Evolutionary conservation across 2,113 vertebrate species (phyloP).

Genomic region (Anguilla rostrata): DNA sequence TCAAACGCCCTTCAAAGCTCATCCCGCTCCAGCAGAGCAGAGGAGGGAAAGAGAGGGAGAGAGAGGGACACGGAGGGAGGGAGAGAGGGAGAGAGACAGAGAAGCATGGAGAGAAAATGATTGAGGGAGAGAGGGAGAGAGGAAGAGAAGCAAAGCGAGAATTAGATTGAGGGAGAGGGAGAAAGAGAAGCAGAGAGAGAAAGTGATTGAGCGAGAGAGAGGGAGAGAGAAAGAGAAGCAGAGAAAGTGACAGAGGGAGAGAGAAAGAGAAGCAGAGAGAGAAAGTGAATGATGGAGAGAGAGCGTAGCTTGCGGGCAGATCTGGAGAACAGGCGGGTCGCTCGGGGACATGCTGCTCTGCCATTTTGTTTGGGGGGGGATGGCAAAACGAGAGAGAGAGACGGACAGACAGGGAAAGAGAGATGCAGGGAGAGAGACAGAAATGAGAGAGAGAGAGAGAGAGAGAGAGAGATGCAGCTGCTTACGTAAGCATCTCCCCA

Average conservation of each 20-base stretch:
- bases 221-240: no score
- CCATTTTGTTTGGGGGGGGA: neutral
- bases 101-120: neutral
- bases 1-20: neutral
- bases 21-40: neutral
- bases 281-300: no score
- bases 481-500: slow-evolving; percentile 4
- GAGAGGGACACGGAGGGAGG: neutral
- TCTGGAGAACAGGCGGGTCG: neutral
- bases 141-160: neutral
- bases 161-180: no score
- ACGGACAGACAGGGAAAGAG: neutral
- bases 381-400: neutral
- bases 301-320: neutral
- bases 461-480: neutral
- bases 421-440: neutral
- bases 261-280: neutral
- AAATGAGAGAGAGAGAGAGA: neutral
- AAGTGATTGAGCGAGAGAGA: no score
- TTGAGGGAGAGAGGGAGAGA: neutral
- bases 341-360: neutral
- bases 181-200: no score
- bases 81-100: neutral
- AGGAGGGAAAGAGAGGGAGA: neutral
- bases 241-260: neutral